phyloP scores from a whole-genome alignment of 2,888 invertebrate genomes.

The Drosophila dives region DNA sequence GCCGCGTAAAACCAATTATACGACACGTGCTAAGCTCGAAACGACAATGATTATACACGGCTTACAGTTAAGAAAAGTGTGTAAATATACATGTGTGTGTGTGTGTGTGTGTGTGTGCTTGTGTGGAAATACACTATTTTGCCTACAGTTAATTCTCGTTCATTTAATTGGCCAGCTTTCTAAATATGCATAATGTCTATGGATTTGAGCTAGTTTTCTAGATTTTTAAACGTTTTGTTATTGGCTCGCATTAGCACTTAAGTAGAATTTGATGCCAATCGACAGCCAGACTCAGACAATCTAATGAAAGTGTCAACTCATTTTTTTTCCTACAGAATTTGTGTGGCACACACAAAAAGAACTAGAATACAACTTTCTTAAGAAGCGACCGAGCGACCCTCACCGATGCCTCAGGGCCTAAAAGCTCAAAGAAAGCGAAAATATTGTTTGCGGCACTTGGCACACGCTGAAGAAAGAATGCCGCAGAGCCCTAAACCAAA shows the following conservation, averaged over 20 bases:
- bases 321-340: conserved; percentile 33
- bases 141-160: conserved; percentile 46
- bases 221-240: conserved; percentile 72
- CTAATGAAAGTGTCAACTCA: conserved; percentile 62
- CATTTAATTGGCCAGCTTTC: conserved; percentile 72
- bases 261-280: conserved; percentile 76
- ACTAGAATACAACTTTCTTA: conserved; percentile 61
- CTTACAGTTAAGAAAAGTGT: conserved; percentile 51
- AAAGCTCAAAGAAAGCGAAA: conserved; percentile 67
- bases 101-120: too few species aligned
- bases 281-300: conserved; percentile 15
- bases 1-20: conserved; percentile 50
- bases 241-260: conserved; percentile 71
- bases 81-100: too few species aligned
- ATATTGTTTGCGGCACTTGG: conserved; percentile 46
- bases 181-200: conserved; percentile 44
- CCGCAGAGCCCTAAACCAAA: conserved; percentile 15
- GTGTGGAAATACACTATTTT: conserved; percentile 35
- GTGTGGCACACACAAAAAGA: conserved; percentile 20
- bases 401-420: conserved; percentile 30
- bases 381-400: conserved; percentile 9
- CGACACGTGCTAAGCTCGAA: conserved; percentile 60
- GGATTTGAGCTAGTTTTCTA: conserved; percentile 71
- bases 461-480: conserved; percentile 53
- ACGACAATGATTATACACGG: conserved; percentile 42